These are phyloP conservation scores for Agrilus planipennis DNA, from an alignment of 1,140 invertebrate species.

Conservation along the genomic window DNA sequence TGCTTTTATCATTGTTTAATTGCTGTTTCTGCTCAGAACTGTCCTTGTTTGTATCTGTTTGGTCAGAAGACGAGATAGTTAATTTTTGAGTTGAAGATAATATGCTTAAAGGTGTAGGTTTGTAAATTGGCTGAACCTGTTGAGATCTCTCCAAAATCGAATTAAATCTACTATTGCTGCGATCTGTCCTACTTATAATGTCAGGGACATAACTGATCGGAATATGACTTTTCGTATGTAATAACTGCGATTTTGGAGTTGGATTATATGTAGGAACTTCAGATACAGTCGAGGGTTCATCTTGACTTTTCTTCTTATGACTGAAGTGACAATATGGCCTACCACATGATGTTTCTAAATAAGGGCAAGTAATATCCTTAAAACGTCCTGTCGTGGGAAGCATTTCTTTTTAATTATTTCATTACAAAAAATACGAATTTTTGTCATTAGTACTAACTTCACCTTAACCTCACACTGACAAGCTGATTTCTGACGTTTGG, in stretches of 20 bases:
- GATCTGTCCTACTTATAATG: constrained; percentile 20
- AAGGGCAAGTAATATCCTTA: constrained; percentile 70
- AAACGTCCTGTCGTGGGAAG: constrained; percentile 78
- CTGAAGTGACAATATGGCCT: constrained; percentile 82
- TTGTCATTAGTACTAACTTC: no score
- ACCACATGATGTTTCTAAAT: constrained; percentile 66
- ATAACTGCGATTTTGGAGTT: constrained; percentile 31
- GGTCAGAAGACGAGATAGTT: neutral
- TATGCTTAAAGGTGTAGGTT: constrained; percentile 31
- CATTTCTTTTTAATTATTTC: no score
- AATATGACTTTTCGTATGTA: constrained; percentile 28
- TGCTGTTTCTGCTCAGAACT: neutral
- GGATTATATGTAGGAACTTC: constrained; percentile 37
- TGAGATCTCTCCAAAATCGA: constrained; percentile 13
- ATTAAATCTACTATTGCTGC: constrained; percentile 1
- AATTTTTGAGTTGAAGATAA: constrained; percentile 11
- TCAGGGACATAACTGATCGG: constrained; percentile 33
- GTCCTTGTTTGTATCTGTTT: neutral
- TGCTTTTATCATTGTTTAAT: neutral
- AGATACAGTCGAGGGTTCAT: constrained; percentile 8
- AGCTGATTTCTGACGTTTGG: no score
- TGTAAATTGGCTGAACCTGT: constrained; percentile 26
- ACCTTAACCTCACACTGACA: no score
- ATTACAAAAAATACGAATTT: no score
- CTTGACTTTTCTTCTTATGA: constrained; percentile 51